Percentiles rank a stretch among this genome's conserved stretches.
Evolutionary conservation across 2,113 vertebrate genomes (phyloP).

Genomic region (Aptenodytes patagonicus): DNA sequence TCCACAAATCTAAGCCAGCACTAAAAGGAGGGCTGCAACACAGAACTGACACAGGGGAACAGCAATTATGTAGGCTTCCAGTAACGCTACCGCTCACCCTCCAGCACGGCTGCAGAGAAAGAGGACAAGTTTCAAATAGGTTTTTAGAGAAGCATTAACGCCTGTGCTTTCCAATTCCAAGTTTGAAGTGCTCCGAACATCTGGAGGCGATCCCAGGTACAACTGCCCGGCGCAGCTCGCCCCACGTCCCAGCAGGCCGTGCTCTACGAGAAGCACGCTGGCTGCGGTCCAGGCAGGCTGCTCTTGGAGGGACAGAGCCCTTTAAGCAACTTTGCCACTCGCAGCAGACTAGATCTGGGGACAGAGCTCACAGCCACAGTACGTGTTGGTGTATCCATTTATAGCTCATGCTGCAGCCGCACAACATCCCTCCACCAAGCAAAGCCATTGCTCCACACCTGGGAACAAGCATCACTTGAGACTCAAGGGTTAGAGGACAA

Average conservation of each 20-base stretch:
- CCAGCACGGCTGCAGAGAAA: not conserved
- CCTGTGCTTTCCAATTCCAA: accelerated
- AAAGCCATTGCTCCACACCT: accelerated
- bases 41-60: not conserved
- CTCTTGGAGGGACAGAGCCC: not conserved
- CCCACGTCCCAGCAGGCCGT: not conserved
- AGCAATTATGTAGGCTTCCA: not conserved
- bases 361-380: not conserved
- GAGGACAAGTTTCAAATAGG: not conserved
- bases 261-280: accelerated
- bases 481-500: not conserved
- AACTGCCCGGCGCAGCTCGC: accelerated
- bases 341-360: accelerated
- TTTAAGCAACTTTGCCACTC: not conserved
- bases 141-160: accelerated
- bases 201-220: not conserved
- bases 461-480: accelerated
- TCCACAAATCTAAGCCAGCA: accelerated
- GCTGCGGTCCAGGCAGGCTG: not conserved
- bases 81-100: not conserved
- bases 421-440: not conserved
- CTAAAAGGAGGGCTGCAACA: not conserved
- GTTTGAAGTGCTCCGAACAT: accelerated
- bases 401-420: accelerated
- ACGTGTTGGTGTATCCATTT: accelerated